phyloP scores from a whole-genome alignment of 2,113 vertebrate genomes.

The Ophthalmolycus amberensis region DNA sequence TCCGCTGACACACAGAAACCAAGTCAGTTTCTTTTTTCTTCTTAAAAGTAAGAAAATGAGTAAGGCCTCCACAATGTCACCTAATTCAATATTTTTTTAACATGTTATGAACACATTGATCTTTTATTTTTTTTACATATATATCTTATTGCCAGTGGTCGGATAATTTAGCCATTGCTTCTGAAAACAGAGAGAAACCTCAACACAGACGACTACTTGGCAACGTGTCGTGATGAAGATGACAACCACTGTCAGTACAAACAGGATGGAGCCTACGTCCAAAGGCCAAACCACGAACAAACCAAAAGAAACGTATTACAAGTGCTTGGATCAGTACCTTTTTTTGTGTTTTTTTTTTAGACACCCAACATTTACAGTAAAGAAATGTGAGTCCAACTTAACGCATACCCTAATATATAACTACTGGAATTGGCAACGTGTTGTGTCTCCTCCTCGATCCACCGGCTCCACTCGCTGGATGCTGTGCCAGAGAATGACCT shows the following conservation, averaged over 20 bases:
- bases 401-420: slow-evolving; percentile 80
- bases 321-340: slow-evolving; percentile 76
- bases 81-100: slow-evolving; percentile 77
- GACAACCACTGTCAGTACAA: slow-evolving; percentile 80
- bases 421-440: slow-evolving; percentile 82
- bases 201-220: slow-evolving; percentile 82
- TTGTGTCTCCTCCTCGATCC: slow-evolving; percentile 56
- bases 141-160: slow-evolving; percentile 73
- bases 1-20: slow-evolving; percentile 74
- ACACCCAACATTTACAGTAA: slow-evolving; percentile 84
- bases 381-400: slow-evolving; percentile 80
- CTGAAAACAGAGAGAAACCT: slow-evolving; percentile 76
- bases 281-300: slow-evolving; percentile 79
- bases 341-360: slow-evolving; percentile 50
- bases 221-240: slow-evolving; percentile 77
- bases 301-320: slow-evolving; percentile 77
- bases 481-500: slow-evolving; percentile 45
- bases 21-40: slow-evolving; percentile 71
- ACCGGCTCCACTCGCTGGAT: slow-evolving; percentile 38
- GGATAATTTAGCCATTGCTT: slow-evolving; percentile 73
- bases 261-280: slow-evolving; percentile 74
- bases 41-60: slow-evolving; percentile 84
- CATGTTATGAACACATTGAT: slow-evolving; percentile 80
- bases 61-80: slow-evolving; percentile 85
- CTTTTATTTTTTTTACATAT: slow-evolving; percentile 39